phyloP scores from a whole-genome alignment of 1,140 invertebrate species.

The Telenomus remus region DNA sequence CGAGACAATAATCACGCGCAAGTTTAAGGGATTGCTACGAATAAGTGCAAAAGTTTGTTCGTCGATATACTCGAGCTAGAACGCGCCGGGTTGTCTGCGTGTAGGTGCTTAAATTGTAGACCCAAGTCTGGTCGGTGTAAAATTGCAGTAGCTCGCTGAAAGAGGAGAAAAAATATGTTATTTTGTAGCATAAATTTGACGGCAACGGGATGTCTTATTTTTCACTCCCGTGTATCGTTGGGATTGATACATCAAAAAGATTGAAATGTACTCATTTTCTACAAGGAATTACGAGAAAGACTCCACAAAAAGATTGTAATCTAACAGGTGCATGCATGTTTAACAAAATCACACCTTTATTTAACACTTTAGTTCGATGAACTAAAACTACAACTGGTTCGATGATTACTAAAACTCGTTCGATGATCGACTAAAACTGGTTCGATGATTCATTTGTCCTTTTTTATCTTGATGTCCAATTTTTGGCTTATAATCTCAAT shows the following conservation, averaged over 20 bases:
- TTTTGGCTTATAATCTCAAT: too few relatives aligned
- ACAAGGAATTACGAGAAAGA: constrained; percentile 12
- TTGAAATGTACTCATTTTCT: constrained; percentile 21
- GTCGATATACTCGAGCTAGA: constrained; percentile 35
- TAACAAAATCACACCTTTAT: neutral
- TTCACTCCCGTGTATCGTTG: constrained; percentile 9
- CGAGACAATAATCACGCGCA: constrained; percentile 29
- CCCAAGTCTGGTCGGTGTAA: constrained; percentile 24
- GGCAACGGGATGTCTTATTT: constrained; percentile 12
- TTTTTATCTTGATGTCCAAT: too few relatives aligned
- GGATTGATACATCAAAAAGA: constrained; percentile 32
- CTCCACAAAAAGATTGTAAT: neutral
- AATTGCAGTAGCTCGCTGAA: constrained; percentile 44
- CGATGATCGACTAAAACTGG: too few relatives aligned
- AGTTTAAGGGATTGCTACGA: constrained; percentile 38
- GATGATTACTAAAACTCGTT: too few relatives aligned
- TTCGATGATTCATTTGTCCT: too few relatives aligned
- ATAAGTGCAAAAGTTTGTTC: constrained; percentile 29
- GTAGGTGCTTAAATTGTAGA: constrained; percentile 42
- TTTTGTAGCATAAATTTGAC: constrained; percentile 38
- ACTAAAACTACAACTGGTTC: too few relatives aligned
- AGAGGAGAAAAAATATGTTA: constrained; percentile 27
- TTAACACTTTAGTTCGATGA: too few relatives aligned
- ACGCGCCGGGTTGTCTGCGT: constrained; percentile 1
- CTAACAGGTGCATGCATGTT: constrained; percentile 1